A percentile compares a stretch with the other conserved stretches of the same genome.
Evolutionary conservation across 2,888 invertebrate species (phyloP).

Genomic region (Pterobdella sp.): DNA sequence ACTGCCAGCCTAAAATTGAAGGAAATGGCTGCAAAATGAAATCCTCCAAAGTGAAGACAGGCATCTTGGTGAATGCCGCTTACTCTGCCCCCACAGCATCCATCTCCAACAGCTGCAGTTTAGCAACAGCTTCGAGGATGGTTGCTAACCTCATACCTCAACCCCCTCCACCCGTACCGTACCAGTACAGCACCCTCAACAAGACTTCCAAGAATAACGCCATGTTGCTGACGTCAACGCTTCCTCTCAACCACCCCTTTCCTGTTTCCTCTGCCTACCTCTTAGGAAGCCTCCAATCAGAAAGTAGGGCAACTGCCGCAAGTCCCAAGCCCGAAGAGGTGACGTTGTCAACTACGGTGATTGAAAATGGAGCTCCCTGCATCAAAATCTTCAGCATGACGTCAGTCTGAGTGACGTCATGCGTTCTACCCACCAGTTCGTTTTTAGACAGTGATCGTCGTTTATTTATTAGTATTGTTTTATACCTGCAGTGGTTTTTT

Average conservation of each 20-base stretch:
- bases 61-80: constrained; percentile 4
- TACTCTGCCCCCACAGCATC: neutral
- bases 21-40: neutral
- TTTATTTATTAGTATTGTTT: no score
- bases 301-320: constrained; percentile 6
- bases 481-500: no score
- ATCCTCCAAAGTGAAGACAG: neutral
- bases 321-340: constrained; percentile 1
- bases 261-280: constrained; percentile 14
- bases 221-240: constrained; percentile 7
- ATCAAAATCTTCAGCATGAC: constrained; percentile 34
- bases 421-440: no score
- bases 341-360: constrained; percentile 20
- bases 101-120: neutral
- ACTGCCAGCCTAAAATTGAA: neutral
- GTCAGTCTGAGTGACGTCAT: constrained; percentile 26
- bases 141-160: constrained; percentile 15
- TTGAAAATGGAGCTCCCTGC: constrained; percentile 30
- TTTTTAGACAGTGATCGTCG: no score
- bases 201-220: constrained; percentile 11
- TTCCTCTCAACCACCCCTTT: constrained; percentile 21
- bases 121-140: neutral
- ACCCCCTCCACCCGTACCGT: constrained; percentile 22
- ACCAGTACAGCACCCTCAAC: constrained; percentile 24
- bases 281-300: neutral